phyloP scores from a whole-genome alignment of 2,797 vertebrate genomes.

The Morelia viridis region DNA sequence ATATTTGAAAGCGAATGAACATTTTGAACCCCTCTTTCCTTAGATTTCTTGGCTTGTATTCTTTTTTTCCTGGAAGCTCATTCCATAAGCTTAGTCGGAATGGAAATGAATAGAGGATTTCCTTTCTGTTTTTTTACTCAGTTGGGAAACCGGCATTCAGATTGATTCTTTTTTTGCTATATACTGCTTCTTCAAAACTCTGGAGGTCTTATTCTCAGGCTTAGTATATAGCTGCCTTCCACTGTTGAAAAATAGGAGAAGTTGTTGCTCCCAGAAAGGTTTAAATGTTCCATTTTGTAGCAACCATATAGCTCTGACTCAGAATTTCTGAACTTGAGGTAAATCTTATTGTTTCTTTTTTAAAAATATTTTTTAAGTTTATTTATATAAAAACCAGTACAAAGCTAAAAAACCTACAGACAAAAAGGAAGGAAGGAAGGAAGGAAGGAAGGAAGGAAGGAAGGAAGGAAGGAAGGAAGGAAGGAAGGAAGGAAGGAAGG shows the following conservation, averaged over 20 bases:
- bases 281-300: neutral
- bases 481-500: no score
- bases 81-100: neutral
- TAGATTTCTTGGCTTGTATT: neutral
- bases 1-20: neutral
- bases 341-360: neutral
- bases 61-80: neutral
- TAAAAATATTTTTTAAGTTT: no score
- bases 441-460: no score
- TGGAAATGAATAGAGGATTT: neutral
- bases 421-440: no score
- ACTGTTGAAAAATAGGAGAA: neutral
- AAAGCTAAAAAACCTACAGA: no score
- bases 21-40: neutral
- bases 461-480: no score
- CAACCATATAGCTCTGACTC: neutral
- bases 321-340: neutral
- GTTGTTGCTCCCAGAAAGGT: neutral
- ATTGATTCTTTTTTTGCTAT: neutral
- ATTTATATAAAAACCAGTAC: no score
- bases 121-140: neutral
- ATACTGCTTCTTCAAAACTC: neutral
- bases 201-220: neutral
- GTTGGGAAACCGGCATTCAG: neutral
- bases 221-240: neutral